Evolutionary conservation across 2,113 vertebrate genomes (phyloP), one percentile per base, ranked within the genome.

Genomic region (Pseudorasbora parva): DNA sequence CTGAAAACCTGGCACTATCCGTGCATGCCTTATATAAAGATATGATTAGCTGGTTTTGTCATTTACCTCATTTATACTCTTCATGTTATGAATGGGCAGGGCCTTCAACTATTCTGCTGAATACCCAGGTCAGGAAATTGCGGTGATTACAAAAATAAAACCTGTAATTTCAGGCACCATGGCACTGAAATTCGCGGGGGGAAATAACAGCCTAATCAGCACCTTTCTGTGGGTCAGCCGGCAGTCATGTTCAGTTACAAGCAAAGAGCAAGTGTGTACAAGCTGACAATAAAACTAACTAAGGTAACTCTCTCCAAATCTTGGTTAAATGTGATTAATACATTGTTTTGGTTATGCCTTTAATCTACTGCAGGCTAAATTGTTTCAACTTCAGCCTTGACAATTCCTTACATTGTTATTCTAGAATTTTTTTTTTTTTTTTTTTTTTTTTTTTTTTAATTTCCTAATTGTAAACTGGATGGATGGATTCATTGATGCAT

Each of bases 61-160:
- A 8, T 41, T 56, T 56, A 81, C 64, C 30, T 54, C 21, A 81
- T 54, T 66, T 6, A 54, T 51, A 23, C 43, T 80, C 37, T 45
- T 78, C 25, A n/a, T 45, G 56, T 78, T 45, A 80, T 27, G 37
- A 80, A 68, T 69, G 27, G 49, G 12, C 27, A 80, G 60, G 33
- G n/a, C 45, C 10, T 14, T 68, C 27, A 64, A 49, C 62, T 21
- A 37, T 33, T 47, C 78, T 33, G 27, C 60, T 81, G 78, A 51
- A 69, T 54, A 69, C 78, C 62, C 27, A 30, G 37, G 64, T 81
- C 5, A 37, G 43, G 60, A 80, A 80, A 80, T 66, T 66, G 62
- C 17, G 0, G 25, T 43, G 62, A 71, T 69, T 71, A 81, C 11
- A 81, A 71, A 54, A 51, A 56, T 56, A 81, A 51, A 54, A n/a